Evolutionary conservation across 1,140 invertebrate species (phyloP).

Genomic region (Hylyphantes graminicola): DNA sequence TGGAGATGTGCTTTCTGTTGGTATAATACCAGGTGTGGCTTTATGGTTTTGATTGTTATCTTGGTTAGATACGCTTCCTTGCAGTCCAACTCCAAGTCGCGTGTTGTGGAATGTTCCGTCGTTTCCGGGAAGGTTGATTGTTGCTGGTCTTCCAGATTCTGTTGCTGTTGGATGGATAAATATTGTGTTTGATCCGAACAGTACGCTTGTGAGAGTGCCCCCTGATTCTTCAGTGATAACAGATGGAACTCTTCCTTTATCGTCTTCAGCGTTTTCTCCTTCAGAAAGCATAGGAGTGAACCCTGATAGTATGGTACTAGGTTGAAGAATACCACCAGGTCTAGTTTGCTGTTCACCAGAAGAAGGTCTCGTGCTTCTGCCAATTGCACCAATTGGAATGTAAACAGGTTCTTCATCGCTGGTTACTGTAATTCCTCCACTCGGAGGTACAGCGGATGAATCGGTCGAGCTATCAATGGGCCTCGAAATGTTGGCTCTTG

Average conservation of each 20-base stretch:
- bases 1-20: constrained; percentile 39
- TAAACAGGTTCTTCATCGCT: constrained; percentile 62
- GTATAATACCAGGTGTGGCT: constrained; percentile 11
- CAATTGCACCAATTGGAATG: constrained; percentile 63
- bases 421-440: constrained; percentile 61
- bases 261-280: constrained; percentile 2
- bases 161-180: constrained; percentile 33
- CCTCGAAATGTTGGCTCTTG: constrained; percentile 17
- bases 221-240: neutral
- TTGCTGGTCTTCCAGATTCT: neutral
- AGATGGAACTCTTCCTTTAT: neutral
- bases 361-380: constrained; percentile 36
- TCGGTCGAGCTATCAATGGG: constrained; percentile 4
- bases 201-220: constrained; percentile 9
- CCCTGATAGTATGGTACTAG: constrained; percentile 45
- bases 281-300: constrained; percentile 52
- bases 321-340: constrained; percentile 18
- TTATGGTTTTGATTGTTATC: constrained; percentile 27
- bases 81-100: neutral
- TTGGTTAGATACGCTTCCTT: constrained; percentile 26
- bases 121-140: constrained; percentile 20
- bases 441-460: constrained; percentile 45
- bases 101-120: constrained; percentile 41
- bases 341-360: neutral
- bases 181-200: constrained; percentile 49